Evolutionary conservation across 2,113 vertebrate species (phyloP).

Genomic region (Percopsis transmontana): DNA sequence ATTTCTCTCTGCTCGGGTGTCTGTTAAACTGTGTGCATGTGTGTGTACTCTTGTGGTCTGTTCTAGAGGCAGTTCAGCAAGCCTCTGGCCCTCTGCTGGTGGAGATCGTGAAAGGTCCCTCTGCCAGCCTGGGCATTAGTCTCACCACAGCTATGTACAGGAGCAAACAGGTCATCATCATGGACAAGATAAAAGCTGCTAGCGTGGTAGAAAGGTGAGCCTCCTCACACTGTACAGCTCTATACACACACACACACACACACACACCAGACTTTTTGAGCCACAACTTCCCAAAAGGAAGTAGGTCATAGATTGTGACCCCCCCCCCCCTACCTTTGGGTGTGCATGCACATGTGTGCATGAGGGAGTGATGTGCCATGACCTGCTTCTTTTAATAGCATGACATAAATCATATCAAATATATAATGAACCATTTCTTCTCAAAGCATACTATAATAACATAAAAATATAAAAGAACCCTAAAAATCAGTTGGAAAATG

Average conservation of each 20-base stretch:
- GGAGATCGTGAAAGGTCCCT: conserved; percentile 87
- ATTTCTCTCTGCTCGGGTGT: neutral
- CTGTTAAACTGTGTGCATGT: conserved; percentile 8
- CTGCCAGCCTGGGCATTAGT: conserved; percentile 87
- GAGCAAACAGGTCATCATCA: conserved; percentile 90
- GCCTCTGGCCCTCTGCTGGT: conserved; percentile 91
- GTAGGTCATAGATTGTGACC: too few relatives aligned
- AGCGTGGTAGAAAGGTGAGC: conserved; percentile 93
- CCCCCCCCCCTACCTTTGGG: too few relatives aligned
- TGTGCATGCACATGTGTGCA: too few relatives aligned
- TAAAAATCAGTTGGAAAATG: too few relatives aligned
- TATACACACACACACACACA: neutral
- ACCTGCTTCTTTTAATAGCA: too few relatives aligned
- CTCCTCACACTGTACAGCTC: neutral
- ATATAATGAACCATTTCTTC: too few relatives aligned
- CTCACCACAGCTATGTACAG: conserved; percentile 83
- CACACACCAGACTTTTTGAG: neutral
- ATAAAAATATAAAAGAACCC: too few relatives aligned
- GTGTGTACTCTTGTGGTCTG: conserved; percentile 25
- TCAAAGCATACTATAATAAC: too few relatives aligned
- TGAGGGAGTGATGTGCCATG: too few relatives aligned
- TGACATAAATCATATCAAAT: too few relatives aligned
- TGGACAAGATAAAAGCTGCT: conserved; percentile 93
- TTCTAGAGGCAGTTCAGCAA: conserved; percentile 86
- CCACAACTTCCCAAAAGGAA: too few relatives aligned